These are phyloP conservation scores for Sinocyclocheilus grahami DNA, from an alignment of 2,113 vertebrate species.

Conservation along the genomic window DNA sequence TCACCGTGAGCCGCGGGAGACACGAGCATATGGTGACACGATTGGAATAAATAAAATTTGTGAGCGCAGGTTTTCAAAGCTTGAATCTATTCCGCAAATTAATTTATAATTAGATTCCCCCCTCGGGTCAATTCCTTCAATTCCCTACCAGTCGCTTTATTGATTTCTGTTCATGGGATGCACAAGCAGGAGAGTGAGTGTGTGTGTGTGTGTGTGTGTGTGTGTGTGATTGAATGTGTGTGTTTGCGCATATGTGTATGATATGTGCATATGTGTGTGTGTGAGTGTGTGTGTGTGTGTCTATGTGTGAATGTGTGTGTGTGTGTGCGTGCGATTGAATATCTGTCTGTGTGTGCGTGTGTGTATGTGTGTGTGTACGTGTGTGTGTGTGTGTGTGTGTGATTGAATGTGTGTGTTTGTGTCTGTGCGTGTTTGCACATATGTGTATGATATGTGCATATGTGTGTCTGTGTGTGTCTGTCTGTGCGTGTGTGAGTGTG, in stretches of 20 bases:
- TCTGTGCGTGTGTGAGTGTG: no score
- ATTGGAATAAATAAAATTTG: slow-evolving; percentile 48
- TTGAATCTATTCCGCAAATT: slow-evolving; percentile 42
- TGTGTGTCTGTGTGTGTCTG: no score
- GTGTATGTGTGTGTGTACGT: background rate
- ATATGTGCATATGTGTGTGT: background rate
- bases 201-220: background rate
- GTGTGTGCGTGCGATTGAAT: no score
- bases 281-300: background rate
- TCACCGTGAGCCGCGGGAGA: background rate
- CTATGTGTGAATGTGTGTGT: background rate
- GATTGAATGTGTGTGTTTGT: background rate
- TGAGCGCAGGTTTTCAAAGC: slow-evolving; percentile 41
- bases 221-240: background rate
- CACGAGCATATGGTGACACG: slow-evolving; percentile 53
- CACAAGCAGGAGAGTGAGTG: background rate
- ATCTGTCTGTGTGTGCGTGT: background rate
- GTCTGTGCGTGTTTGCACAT: background rate
- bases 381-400: no score
- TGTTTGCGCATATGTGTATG: background rate
- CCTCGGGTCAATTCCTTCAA: slow-evolving; percentile 38
- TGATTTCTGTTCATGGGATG: slow-evolving; percentile 21
- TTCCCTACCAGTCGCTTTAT: slow-evolving; percentile 35
- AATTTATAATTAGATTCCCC: slow-evolving; percentile 46
- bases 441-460: no score